Percentiles rank a stretch among this genome's conserved stretches.
Evolutionary conservation across 1,140 invertebrate genomes (phyloP).

Genomic region (Yoshiicerus persimilis): DNA sequence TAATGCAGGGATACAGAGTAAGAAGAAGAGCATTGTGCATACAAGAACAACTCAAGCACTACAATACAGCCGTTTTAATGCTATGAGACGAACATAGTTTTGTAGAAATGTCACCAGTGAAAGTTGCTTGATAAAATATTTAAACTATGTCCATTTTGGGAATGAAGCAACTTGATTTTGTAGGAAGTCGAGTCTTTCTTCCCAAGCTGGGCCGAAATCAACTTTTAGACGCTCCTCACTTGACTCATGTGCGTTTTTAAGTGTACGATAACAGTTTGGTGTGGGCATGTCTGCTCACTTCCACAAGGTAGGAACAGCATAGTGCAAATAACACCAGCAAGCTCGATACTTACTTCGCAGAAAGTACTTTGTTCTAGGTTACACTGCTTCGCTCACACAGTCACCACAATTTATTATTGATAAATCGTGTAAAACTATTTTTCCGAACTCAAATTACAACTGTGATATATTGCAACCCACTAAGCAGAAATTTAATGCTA

Average conservation of each 20-base stretch:
- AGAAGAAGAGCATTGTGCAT: background rate
- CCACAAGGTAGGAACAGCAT: background rate
- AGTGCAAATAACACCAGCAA: too few relatives aligned
- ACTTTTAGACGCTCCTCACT: background rate
- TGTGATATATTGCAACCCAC: too few relatives aligned
- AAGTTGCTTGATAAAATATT: conserved; percentile 12
- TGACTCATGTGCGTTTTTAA: background rate
- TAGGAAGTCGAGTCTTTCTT: background rate
- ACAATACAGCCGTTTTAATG: background rate
- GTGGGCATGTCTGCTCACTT: background rate
- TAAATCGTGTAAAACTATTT: too few relatives aligned
- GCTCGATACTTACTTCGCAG: background rate
- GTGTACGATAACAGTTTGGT: background rate
- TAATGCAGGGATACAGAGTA: background rate
- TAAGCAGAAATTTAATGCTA: too few relatives aligned
- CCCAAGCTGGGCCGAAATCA: background rate
- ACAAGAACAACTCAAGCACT: background rate
- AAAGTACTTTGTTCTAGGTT: background rate
- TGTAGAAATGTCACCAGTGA: conserved; percentile 22
- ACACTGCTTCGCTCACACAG: background rate
- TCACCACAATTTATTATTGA: too few relatives aligned
- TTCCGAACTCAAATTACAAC: too few relatives aligned
- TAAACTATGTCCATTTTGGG: conserved; percentile 12
- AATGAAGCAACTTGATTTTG: conserved; percentile 22
- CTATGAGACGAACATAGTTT: background rate